Evolutionary conservation across 37 sponge, comb jelly and placozoan genomes (phyloP).

Genomic region (Aplysina aerophoba): DNA sequence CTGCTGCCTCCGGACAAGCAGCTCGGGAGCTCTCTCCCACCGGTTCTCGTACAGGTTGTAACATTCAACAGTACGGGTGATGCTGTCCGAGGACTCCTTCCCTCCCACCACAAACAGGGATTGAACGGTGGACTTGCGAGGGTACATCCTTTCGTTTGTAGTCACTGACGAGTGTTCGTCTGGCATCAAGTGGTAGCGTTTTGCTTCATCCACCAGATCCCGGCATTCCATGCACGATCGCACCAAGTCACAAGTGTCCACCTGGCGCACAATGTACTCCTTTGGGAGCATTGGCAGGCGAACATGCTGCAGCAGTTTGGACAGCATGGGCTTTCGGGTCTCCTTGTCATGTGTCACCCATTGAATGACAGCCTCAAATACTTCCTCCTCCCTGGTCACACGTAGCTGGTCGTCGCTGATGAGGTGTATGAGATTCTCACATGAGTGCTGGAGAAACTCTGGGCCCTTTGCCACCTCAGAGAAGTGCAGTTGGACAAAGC

Average conservation of each 20-base stretch:
- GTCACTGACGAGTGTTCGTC: slow-evolving; percentile 49
- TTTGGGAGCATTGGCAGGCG: slow-evolving; percentile 85
- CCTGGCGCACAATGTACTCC: slow-evolving; percentile 79
- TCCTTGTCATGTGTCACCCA: slow-evolving; percentile 82
- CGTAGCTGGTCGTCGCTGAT: slow-evolving; percentile 78
- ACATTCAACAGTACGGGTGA: slow-evolving; percentile 84
- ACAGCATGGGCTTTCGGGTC: slow-evolving; percentile 70
- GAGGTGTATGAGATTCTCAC: slow-evolving; percentile 73
- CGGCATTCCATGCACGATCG: slow-evolving; percentile 68
- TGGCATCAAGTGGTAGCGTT: slow-evolving; percentile 86
- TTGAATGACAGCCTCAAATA: slow-evolving; percentile 82
- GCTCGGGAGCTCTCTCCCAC: slow-evolving; percentile 74
- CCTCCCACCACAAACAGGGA: slow-evolving; percentile 90
- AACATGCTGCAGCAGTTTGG: slow-evolving; percentile 73
- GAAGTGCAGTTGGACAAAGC: slow-evolving; percentile 74
- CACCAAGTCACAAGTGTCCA: slow-evolving; percentile 74
- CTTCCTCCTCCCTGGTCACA: slow-evolving; percentile 86
- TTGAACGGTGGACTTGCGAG: slow-evolving; percentile 84
- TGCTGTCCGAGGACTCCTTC: slow-evolving; percentile 92
- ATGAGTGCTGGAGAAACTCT: slow-evolving; percentile 81
- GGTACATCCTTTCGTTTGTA: slow-evolving; percentile 61
- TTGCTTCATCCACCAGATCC: slow-evolving; percentile 94
- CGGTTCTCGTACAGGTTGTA: slow-evolving; percentile 68
- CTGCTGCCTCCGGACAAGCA: slow-evolving; percentile 92
- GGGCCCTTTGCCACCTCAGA: slow-evolving; percentile 65